Conservation (phyloP, 2,888 invertebrate genomes). For the Torymus tubicola region DNA sequence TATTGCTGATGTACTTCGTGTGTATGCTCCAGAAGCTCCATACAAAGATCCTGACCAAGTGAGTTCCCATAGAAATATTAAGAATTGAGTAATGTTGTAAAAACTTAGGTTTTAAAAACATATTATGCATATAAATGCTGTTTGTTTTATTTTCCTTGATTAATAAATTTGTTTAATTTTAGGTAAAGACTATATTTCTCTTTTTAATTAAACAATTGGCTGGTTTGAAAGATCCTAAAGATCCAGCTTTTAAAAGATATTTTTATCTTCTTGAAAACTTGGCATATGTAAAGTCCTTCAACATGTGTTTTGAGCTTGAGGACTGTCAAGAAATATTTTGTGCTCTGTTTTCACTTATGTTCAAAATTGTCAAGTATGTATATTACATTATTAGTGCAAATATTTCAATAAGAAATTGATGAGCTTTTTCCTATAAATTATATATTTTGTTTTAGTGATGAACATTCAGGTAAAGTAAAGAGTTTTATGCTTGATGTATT, state of each 20-base stretch:
- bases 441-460: constrained; percentile 82
- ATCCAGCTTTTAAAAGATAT: constrained; percentile 97
- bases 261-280: constrained; percentile 98
- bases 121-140: background rate
- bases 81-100: background rate
- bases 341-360: constrained; percentile 94
- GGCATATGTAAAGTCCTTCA: constrained; percentile 98
- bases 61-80: constrained; percentile 8
- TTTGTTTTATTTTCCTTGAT: constrained; percentile 16
- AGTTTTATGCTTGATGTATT: constrained; percentile 98
- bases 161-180: constrained; percentile 39
- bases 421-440: constrained; percentile 13
- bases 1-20: constrained; percentile 96
- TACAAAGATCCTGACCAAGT: constrained; percentile 97
- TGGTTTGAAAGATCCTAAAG: constrained; percentile 96
- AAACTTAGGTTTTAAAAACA: constrained; percentile 13
- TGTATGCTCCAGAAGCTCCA: constrained; percentile 98
- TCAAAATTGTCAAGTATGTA: constrained; percentile 95
- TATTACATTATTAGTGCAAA: background rate
- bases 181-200: constrained; percentile 89
- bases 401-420: background rate
- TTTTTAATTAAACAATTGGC: constrained; percentile 95
- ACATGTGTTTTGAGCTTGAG: constrained; percentile 98
- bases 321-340: constrained; percentile 98
- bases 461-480: constrained; percentile 96